Conservation (phyloP, 2,888 invertebrate species). For the Drosophila incognita region DNA sequence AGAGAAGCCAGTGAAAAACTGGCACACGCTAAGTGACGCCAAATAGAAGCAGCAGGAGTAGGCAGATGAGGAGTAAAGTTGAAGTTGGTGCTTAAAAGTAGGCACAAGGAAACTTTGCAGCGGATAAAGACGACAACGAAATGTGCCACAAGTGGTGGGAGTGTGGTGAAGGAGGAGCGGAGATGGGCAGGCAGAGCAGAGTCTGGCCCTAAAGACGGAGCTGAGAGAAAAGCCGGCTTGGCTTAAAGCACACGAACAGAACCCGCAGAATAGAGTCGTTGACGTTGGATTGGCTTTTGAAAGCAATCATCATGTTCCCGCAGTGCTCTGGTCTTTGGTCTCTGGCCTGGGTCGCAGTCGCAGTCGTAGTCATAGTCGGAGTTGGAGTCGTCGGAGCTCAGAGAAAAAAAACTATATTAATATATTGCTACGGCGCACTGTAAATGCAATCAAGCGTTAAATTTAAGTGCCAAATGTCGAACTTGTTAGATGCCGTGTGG, state of each 20-base stretch:
- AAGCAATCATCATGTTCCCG: slow-evolving; percentile 61
- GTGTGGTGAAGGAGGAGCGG: slow-evolving; percentile 6
- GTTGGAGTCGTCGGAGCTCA: slow-evolving; percentile 7
- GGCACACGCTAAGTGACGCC: slow-evolving; percentile 73
- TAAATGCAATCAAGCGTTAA: slow-evolving; percentile 79
- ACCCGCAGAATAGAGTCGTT: slow-evolving; percentile 77
- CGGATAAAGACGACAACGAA: slow-evolving; percentile 57
- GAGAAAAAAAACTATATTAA: slow-evolving; percentile 33
- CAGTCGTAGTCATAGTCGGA: slow-evolving; percentile 8
- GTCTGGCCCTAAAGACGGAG: slow-evolving; percentile 18
- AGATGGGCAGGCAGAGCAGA: slow-evolving; percentile 13
- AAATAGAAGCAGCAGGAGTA: slow-evolving; percentile 7
- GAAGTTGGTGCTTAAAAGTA: slow-evolving; percentile 43
- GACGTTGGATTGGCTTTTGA: slow-evolving; percentile 74
- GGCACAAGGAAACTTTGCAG: slow-evolving; percentile 70
- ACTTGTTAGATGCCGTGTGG: slow-evolving; percentile 71
- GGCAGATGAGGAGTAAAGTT: background rate
- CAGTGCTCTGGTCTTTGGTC: slow-evolving; percentile 13
- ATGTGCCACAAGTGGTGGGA: slow-evolving; percentile 65
- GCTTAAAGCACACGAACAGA: slow-evolving; percentile 52
- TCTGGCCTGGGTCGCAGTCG: slow-evolving; percentile 12
- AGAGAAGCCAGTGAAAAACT: slow-evolving; percentile 78
- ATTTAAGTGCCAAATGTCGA: slow-evolving; percentile 80
- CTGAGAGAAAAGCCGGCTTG: slow-evolving; percentile 17
- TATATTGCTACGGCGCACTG: slow-evolving; percentile 45